Conservation (phyloP, 2,888 invertebrate species). For the Sialis fuliginosa region DNA sequence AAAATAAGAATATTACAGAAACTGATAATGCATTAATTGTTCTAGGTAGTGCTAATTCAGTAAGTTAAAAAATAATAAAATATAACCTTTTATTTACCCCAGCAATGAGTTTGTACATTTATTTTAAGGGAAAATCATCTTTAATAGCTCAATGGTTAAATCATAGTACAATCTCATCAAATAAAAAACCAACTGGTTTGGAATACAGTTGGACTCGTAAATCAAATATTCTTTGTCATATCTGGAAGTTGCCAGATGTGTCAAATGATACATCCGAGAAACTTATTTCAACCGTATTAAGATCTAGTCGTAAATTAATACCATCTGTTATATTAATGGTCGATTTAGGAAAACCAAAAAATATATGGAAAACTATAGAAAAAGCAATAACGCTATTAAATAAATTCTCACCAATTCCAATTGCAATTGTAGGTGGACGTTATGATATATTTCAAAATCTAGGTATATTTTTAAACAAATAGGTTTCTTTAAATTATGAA, state of each 20-base stretch:
- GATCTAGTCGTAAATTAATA: background rate
- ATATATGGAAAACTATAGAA: background rate
- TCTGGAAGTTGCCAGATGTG: constrained; percentile 2
- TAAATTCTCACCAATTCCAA: background rate
- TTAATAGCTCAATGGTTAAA: constrained; percentile 1
- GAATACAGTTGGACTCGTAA: constrained; percentile 4
- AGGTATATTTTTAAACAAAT: background rate
- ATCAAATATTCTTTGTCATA: constrained; percentile 1
- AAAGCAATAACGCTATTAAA: background rate
- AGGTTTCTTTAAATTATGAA: background rate
- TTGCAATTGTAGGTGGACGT: constrained; percentile 1
- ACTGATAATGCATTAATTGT: constrained; percentile 1
- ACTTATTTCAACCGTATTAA: background rate
- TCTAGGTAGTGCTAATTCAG: background rate
- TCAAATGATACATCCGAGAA: background rate
- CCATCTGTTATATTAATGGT: background rate
- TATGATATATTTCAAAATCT: constrained; percentile 5
- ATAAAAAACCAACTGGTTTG: background rate
- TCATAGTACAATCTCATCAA: background rate
- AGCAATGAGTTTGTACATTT: background rate
- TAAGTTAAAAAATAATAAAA: background rate
- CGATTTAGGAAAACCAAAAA: constrained; percentile 2
- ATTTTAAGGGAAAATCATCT: constrained; percentile 3
- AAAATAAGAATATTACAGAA: background rate
- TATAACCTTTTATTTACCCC: background rate